A percentile compares a stretch with the other conserved stretches of the same genome.
phyloP scores from a whole-genome alignment of 2,113 vertebrate species.

The Erythrolamprus reginae region DNA sequence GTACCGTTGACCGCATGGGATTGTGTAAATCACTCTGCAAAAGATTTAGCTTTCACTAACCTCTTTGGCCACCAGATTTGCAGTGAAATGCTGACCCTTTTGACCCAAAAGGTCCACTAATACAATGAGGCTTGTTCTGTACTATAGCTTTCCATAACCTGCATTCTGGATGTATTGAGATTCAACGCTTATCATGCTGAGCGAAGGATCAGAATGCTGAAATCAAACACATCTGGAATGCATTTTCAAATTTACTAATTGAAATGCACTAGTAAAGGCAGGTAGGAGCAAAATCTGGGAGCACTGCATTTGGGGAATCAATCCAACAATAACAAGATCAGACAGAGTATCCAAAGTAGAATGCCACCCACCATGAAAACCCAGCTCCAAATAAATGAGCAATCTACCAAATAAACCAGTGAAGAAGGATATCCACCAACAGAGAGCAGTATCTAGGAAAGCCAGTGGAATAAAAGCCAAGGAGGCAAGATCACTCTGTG shows the following conservation, averaged over 20 bases:
- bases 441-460: conserved; percentile 85
- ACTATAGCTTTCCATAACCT: not conserved
- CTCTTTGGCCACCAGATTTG: not conserved
- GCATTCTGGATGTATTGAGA: not conserved
- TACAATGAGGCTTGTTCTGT: not conserved
- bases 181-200: not conserved
- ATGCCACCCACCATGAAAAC: conserved; percentile 35
- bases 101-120: not conserved
- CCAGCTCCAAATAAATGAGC: conserved; percentile 45
- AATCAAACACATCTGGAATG: not conserved
- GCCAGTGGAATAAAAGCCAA: conserved; percentile 85
- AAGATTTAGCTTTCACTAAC: not conserved
- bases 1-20: not conserved
- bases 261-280: not conserved
- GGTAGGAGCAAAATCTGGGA: not conserved
- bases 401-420: conserved; percentile 61
- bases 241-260: not conserved
- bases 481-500: conserved; percentile 83
- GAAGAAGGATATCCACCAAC: conserved; percentile 85
- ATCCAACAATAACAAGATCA: conserved; percentile 27
- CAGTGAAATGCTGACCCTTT: not conserved
- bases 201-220: not conserved
- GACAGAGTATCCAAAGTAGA: not conserved
- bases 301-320: conserved; percentile 19
- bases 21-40: not conserved